Evolutionary conservation across 2,797 vertebrate species (phyloP).

Genomic region (Sebastes diaconus): DNA sequence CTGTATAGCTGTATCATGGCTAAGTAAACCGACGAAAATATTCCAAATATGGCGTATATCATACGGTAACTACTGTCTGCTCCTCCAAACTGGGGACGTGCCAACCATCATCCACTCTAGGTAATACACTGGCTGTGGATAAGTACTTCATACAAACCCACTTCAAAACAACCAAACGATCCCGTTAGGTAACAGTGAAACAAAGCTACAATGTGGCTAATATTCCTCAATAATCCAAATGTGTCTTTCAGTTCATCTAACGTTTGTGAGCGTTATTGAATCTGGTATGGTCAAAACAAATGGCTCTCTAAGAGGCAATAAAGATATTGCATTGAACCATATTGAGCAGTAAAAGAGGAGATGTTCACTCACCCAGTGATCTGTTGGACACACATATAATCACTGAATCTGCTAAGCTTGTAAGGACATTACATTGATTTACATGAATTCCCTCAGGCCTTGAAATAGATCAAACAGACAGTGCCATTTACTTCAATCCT

Average conservation of each 20-base stretch:
- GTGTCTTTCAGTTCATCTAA: constrained; percentile 1
- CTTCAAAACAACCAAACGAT: too few species aligned
- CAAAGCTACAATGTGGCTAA: neutral
- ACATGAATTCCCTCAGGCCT: neutral
- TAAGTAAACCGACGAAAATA: too few species aligned
- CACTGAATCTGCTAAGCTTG: neutral
- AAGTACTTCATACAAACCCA: too few species aligned
- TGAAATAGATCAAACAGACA: neutral
- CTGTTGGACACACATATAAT: neutral
- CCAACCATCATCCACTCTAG: too few species aligned
- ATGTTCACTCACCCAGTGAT: constrained; percentile 18
- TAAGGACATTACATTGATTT: neutral
- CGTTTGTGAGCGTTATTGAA: constrained; percentile 6
- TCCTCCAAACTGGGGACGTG: too few species aligned
- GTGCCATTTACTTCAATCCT: neutral
- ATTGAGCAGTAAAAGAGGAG: constrained; percentile 19
- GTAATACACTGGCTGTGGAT: too few species aligned
- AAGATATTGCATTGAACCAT: constrained; percentile 20
- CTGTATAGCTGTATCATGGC: too few species aligned
- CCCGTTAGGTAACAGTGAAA: neutral
- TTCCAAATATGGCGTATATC: too few species aligned
- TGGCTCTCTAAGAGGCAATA: constrained; percentile 17
- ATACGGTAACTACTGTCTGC: too few species aligned
- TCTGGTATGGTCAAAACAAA: constrained; percentile 28
- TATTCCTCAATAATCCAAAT: neutral